These are phyloP conservation scores for Neotoma lepida DNA, from an alignment of 2,113 vertebrate species.

Conservation along the genomic window DNA sequence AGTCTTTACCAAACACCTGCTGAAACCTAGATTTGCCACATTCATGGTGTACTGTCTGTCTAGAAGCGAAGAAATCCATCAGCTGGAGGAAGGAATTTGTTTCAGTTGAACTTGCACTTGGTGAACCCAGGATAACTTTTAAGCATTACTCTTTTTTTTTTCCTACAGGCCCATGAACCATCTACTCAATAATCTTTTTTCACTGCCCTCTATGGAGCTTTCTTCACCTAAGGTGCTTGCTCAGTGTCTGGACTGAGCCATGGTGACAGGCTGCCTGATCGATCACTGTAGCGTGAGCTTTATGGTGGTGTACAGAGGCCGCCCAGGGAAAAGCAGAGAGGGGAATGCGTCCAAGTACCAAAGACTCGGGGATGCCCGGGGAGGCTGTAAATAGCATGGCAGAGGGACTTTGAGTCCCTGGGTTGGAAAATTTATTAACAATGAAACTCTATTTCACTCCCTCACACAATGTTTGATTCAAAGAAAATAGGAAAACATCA, in stretches of 20 bases:
- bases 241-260: conserved; percentile 42
- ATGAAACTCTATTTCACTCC: conserved; percentile 58
- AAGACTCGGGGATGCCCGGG: background rate
- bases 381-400: conserved; percentile 53
- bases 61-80: background rate
- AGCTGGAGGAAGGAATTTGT: background rate
- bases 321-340: conserved; percentile 25
- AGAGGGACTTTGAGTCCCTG: conserved; percentile 32
- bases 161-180: background rate
- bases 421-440: conserved; percentile 63
- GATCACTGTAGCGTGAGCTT: conserved; percentile 8
- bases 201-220: background rate
- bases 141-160: background rate
- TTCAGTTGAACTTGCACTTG: background rate
- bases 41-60: background rate
- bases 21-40: background rate
- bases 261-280: background rate
- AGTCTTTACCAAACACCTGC: conserved; percentile 20
- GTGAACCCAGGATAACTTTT: conserved; percentile 20
- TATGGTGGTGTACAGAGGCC: conserved; percentile 22
- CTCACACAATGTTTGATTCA: conserved; percentile 61
- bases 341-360: background rate
- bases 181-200: conserved; percentile 10
- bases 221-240: conserved; percentile 25
- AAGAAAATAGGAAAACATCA: conserved; percentile 69